Percentiles rank a stretch among this genome's conserved stretches.
These are phyloP conservation scores for Oreochromis spilurus DNA, from an alignment of 2,113 vertebrate species.

Conservation along the genomic window DNA sequence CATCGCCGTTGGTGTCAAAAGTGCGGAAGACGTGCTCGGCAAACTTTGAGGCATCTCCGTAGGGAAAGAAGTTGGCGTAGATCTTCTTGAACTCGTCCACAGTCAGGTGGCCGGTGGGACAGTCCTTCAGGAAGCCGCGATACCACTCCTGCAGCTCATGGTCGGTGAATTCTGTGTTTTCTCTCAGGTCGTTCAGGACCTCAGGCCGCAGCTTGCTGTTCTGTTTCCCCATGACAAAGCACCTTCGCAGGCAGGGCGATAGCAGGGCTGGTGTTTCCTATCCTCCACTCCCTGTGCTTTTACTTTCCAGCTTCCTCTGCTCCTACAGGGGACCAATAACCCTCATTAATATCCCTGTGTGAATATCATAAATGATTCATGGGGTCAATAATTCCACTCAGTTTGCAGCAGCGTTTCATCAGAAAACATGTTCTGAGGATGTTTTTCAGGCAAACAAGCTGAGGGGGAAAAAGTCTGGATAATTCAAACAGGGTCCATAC, in stretches of 20 bases:
- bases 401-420: slow-evolving; percentile 7
- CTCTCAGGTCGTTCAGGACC: slow-evolving; percentile 74
- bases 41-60: slow-evolving; percentile 77
- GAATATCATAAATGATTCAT: slow-evolving; percentile 60
- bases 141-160: slow-evolving; percentile 79
- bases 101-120: slow-evolving; percentile 74
- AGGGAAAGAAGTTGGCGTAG: slow-evolving; percentile 79
- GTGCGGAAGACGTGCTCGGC: slow-evolving; percentile 77
- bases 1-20: slow-evolving; percentile 74
- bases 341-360: slow-evolving; percentile 46
- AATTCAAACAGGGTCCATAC: not conserved
- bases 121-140: slow-evolving; percentile 78
- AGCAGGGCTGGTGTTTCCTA: not conserved
- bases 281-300: not conserved
- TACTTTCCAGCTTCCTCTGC: slow-evolving; percentile 31
- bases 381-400: slow-evolving; percentile 31
- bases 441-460: not conserved
- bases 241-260: not conserved
- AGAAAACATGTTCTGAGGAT: not conserved
- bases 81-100: slow-evolving; percentile 80
- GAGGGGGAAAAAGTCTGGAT: not conserved
- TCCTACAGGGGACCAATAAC: slow-evolving; percentile 50
- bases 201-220: slow-evolving; percentile 79
- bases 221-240: slow-evolving; percentile 73
- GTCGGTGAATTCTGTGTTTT: slow-evolving; percentile 77